A percentile compares a stretch with the other conserved stretches of the same genome.
Evolutionary conservation across 2,113 vertebrate species (phyloP).

Genomic region (Acrocephalus arundinaceus): DNA sequence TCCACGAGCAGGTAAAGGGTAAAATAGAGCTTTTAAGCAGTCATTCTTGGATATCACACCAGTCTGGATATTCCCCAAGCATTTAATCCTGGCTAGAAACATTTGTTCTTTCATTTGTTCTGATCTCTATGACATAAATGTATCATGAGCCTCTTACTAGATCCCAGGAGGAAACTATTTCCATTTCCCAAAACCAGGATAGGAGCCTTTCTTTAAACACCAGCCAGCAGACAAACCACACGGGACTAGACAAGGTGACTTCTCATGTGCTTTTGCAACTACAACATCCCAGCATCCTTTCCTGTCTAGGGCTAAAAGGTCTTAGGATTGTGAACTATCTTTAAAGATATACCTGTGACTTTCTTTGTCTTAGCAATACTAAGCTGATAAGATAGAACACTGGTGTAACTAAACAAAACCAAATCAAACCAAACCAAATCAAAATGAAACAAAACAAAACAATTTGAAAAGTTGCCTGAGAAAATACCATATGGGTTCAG

Average conservation of each 20-base stretch:
- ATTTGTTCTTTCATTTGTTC: conserved; percentile 11
- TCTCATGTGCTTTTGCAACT: not conserved
- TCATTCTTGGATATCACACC: not conserved
- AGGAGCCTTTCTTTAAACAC: not conserved
- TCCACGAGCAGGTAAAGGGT: not conserved
- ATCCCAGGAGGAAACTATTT: not conserved
- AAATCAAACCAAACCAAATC: not conserved
- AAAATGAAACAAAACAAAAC: not conserved
- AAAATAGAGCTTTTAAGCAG: not conserved
- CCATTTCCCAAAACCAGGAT: not conserved
- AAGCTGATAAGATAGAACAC: not conserved
- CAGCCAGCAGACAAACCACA: not conserved
- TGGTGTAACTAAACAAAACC: not conserved
- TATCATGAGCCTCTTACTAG: not conserved
- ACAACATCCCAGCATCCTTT: not conserved
- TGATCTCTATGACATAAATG: not conserved
- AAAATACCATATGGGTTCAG: not conserved
- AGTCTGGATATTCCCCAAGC: not conserved
- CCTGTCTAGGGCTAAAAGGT: not conserved
- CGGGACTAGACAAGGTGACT: not conserved
- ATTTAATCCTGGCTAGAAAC: not conserved
- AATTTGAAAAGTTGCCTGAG: not conserved
- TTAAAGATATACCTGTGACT: not conserved
- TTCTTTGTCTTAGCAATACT: not conserved
- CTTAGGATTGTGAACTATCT: not conserved